Conservation (phyloP, 2,888 invertebrate genomes). For the Drosophila histrio region DNA sequence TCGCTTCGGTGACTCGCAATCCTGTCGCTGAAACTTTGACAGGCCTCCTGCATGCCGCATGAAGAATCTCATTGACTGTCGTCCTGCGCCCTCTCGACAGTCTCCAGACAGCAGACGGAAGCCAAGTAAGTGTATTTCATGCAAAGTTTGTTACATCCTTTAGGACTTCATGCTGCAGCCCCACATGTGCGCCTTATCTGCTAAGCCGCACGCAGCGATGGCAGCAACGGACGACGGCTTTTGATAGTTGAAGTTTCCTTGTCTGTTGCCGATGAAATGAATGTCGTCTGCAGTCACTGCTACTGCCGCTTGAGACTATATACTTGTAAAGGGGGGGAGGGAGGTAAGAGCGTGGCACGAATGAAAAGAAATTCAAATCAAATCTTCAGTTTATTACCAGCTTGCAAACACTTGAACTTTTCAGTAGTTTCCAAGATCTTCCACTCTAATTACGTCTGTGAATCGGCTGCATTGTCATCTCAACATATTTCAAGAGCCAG, state of each 20-base stretch:
- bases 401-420: slow-evolving; percentile 22
- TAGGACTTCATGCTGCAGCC: slow-evolving; percentile 6
- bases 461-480: slow-evolving; percentile 13
- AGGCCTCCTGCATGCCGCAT: slow-evolving; percentile 17
- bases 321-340: not conserved
- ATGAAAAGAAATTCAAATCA: slow-evolving; percentile 21
- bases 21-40: slow-evolving; percentile 47
- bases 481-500: not conserved
- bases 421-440: slow-evolving; percentile 2
- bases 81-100: not conserved
- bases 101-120: slow-evolving; percentile 9
- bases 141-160: slow-evolving; percentile 44
- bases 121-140: slow-evolving; percentile 39
- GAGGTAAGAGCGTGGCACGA: not conserved
- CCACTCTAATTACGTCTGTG: slow-evolving; percentile 16
- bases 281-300: slow-evolving; percentile 49
- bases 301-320: slow-evolving; percentile 26
- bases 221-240: slow-evolving; percentile 20
- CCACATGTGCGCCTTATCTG: slow-evolving; percentile 49
- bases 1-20: slow-evolving; percentile 29
- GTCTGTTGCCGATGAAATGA: slow-evolving; percentile 50
- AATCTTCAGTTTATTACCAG: slow-evolving; percentile 31
- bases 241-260: slow-evolving; percentile 40
- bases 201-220: slow-evolving; percentile 34
- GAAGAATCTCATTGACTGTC: slow-evolving; percentile 30